A percentile compares a stretch with the other conserved stretches of the same genome.
Conservation (phyloP, 92 coral and sea anemone species). For the Palythoa caribaeorum region DNA sequence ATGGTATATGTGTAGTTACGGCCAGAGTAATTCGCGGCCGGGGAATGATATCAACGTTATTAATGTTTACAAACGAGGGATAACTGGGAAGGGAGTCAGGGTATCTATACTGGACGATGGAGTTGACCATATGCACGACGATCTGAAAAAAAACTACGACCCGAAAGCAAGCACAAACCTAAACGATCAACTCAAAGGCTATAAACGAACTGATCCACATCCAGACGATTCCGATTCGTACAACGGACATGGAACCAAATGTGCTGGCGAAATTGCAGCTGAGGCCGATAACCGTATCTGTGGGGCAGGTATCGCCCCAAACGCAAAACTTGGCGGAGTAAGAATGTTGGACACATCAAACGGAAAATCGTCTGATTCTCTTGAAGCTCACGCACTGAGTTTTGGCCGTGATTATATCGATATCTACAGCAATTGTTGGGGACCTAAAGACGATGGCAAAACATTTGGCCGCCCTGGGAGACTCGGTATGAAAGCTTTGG, state of each 20-base stretch:
- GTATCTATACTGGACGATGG: constrained; percentile 94
- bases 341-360: constrained; percentile 84
- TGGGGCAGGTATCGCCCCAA: constrained; percentile 95
- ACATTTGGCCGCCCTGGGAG: constrained; percentile 97
- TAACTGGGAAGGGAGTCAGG: constrained; percentile 85
- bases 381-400: constrained; percentile 89
- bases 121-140: constrained; percentile 86
- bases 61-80: constrained; percentile 86
- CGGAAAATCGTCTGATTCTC: constrained; percentile 87
- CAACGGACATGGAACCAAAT: constrained; percentile 96
- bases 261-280: constrained; percentile 95
- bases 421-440: constrained; percentile 98
- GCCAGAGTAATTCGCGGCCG: constrained; percentile 65
- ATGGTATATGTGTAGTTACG: constrained; percentile 88
- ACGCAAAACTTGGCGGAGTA: constrained; percentile 88
- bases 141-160: constrained; percentile 89
- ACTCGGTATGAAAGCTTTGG: constrained; percentile 79
- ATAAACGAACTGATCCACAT: constrained; percentile 71
- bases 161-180: constrained; percentile 87
- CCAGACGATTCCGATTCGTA: constrained; percentile 91
- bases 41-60: constrained; percentile 82
- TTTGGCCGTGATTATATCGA: constrained; percentile 90
- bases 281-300: constrained; percentile 87
- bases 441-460: constrained; percentile 98
- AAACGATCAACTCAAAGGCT: constrained; percentile 53